These are phyloP conservation scores for Ceyx cyanopectus DNA, from an alignment of 2,113 vertebrate genomes.

Conservation along the genomic window DNA sequence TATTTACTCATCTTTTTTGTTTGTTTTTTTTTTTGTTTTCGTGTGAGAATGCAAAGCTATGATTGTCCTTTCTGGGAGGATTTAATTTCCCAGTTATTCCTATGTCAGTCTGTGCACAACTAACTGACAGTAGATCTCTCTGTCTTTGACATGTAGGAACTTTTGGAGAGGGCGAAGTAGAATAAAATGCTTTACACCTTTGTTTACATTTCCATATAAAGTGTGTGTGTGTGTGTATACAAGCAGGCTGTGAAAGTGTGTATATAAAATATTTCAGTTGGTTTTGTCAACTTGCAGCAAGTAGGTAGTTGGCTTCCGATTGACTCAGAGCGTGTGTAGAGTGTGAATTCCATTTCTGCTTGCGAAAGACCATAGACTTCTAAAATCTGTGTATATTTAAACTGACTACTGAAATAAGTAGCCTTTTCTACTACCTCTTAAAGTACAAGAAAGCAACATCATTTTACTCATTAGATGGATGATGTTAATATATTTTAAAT, in stretches of 20 bases:
- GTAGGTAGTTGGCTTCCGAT: not conserved
- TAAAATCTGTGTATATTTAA: not conserved
- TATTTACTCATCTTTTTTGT: no score
- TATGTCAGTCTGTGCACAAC: not conserved
- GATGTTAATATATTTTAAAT: not conserved
- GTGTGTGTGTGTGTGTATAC: not conserved
- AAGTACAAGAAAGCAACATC: not conserved
- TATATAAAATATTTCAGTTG: not conserved
- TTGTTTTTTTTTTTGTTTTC: not conserved
- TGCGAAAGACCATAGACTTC: not conserved
- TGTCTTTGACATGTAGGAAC: not conserved
- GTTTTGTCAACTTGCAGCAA: not conserved
- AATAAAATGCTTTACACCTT: not conserved
- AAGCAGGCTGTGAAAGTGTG: not conserved
- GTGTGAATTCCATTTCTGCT: not conserved
- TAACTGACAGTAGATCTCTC: not conserved
- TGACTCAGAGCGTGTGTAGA: not conserved
- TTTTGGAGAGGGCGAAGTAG: not conserved
- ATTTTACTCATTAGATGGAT: not conserved
- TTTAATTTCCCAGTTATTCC: not conserved
- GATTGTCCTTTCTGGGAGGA: not conserved
- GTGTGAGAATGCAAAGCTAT: not conserved
- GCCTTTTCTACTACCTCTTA: not conserved
- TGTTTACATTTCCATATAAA: not conserved
- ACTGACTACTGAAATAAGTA: not conserved